Evolutionary conservation across 2,797 vertebrate genomes (phyloP), one percentile per base, ranked within the genome.

Genomic region (Sparidentex hasta): DNA sequence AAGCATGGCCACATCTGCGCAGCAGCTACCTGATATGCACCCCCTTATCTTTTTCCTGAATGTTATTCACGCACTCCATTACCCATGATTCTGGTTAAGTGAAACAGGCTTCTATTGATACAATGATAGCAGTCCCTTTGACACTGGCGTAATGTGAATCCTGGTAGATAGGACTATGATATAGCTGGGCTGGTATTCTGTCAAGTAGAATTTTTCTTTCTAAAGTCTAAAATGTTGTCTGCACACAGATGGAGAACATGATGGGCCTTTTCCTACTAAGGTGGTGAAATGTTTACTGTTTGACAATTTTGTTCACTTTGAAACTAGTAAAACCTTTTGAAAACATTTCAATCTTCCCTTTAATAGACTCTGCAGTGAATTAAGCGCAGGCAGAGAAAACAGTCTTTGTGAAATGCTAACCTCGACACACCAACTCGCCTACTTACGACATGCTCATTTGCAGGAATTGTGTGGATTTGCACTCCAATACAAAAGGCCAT

Each of bases 21-120:
- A 57, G 29, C 59, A 43, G 69, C 58, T n/a, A 50, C 11, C 38
- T 13, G 48, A 66, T 64, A 67, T 50, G 46, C 23, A 29, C 51
- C 44, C 52, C n/a, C 23, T 25, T 46, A 51, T 41, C 18, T n/a
- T 27, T 62, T 54, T 51, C 27, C n/a, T 41, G 44, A 3, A 41
- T 11, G 8, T 46, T 8, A 21, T 57, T 27, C 21, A 20, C 8
- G 7, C 16, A 5, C 11, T 7, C n/a, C 38, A 47, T 61, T 27
- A 7, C 16, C 47, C 5, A 21, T 1, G 38, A 20, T 18, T 47
- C 1, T 20, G n/a, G 41, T 12, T 6, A 25, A 13, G 8, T 46
- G 9, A 51, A 29, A 41, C 3, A 18, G 7, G 47, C 56, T 71
- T 23, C 16, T 33, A 13, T 72, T n/a, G 13, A 59, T 29, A 58